Conservation (phyloP, 1,140 invertebrate genomes). For the Monochamus saltuarius region DNA sequence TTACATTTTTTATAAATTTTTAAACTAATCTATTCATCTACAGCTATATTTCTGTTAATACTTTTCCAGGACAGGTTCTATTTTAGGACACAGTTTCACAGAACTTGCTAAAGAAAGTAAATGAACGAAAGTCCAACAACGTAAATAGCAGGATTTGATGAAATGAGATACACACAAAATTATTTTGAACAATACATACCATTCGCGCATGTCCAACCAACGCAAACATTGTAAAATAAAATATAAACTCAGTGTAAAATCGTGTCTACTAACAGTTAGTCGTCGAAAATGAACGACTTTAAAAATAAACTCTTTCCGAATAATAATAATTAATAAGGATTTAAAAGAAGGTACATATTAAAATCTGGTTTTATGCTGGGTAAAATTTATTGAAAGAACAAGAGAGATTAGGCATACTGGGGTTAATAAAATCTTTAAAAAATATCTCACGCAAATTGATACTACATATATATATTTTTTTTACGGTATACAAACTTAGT, state of each 20-base stretch:
- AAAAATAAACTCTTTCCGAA: too few relatives aligned
- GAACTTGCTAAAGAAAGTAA: constrained; percentile 38
- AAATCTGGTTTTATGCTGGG: too few relatives aligned
- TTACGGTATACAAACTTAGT: too few relatives aligned
- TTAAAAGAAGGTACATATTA: too few relatives aligned
- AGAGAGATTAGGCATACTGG: too few relatives aligned
- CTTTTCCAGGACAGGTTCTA: constrained; percentile 47
- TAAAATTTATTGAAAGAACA: too few relatives aligned
- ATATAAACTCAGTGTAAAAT: constrained; percentile 49
- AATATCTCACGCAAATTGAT: too few relatives aligned
- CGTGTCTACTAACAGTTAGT: constrained; percentile 28
- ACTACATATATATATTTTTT: too few relatives aligned
- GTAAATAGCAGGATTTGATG: constrained; percentile 12
- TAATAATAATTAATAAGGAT: too few relatives aligned
- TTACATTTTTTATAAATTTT: constrained; percentile 9
- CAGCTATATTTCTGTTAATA: constrained; percentile 32
- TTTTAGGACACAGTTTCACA: constrained; percentile 47
- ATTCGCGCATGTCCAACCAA: constrained; percentile 51
- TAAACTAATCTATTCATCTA: constrained; percentile 4
- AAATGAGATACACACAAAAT: constrained; percentile 21
- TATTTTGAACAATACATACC: constrained; percentile 49
- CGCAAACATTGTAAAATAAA: constrained; percentile 51
- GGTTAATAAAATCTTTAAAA: too few relatives aligned
- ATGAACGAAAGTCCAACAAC: constrained; percentile 21
- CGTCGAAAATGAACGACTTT: constrained; percentile 24